A percentile compares a stretch with the other conserved stretches of the same genome.
phyloP scores from a whole-genome alignment of 92 coral and sea anemone genomes.

The Heteractis magnifica region DNA sequence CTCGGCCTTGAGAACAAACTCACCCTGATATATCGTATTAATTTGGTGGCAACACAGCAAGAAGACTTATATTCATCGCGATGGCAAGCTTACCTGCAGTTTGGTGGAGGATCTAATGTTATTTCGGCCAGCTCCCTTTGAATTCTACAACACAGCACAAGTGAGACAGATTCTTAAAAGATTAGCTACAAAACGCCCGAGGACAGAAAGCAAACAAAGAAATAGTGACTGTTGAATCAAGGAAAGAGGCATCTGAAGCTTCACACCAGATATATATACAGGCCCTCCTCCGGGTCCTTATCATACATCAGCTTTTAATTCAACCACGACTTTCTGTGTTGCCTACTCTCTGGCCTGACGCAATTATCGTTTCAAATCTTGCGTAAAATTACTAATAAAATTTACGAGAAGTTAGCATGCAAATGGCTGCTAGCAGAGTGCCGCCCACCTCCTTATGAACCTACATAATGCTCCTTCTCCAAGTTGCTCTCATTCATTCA shows the following conservation, averaged over 20 bases:
- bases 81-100: constrained; percentile 52
- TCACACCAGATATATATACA: background rate
- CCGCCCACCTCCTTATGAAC: constrained; percentile 8
- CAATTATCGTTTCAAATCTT: background rate
- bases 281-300: background rate
- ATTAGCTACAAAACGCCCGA: constrained; percentile 37
- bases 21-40: background rate
- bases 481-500: background rate
- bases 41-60: background rate
- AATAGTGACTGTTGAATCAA: constrained; percentile 20
- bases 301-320: background rate
- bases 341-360: constrained; percentile 4
- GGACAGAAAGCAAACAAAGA: constrained; percentile 20
- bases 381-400: background rate
- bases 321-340: background rate
- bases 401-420: constrained; percentile 2
- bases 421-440: background rate
- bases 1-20: background rate
- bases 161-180: constrained; percentile 33
- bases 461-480: background rate
- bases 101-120: constrained; percentile 59
- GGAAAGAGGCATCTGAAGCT: background rate
- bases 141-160: constrained; percentile 48
- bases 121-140: constrained; percentile 68
- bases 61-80: background rate